Conservation (phyloP, 1,140 invertebrate species). For the Drosophila virilis region DNA sequence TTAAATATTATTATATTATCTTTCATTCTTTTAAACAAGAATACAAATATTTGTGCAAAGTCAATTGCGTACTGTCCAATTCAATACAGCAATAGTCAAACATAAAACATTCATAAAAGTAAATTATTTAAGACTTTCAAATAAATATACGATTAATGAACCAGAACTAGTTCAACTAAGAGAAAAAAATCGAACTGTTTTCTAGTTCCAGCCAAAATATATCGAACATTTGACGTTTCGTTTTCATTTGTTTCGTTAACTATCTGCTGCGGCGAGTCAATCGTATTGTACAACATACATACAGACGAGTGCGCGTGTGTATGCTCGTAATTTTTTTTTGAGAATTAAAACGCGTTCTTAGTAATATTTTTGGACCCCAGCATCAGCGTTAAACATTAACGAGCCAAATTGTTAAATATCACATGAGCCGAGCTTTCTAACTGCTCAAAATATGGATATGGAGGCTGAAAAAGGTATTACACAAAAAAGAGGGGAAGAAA, state of each 20-base stretch:
- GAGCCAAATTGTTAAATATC: not conserved
- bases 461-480: slow-evolving; percentile 36
- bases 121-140: too few relatives aligned
- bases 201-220: not conserved
- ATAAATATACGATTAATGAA: too few relatives aligned
- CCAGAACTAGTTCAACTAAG: not conserved
- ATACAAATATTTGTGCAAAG: too few relatives aligned
- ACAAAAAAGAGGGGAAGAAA: slow-evolving; percentile 4
- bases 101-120: too few relatives aligned
- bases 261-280: slow-evolving; percentile 2
- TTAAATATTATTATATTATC: too few relatives aligned
- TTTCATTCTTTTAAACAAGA: too few relatives aligned
- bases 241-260: slow-evolving; percentile 18
- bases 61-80: too few relatives aligned
- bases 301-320: slow-evolving; percentile 13
- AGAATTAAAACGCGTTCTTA: slow-evolving; percentile 13
- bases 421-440: slow-evolving; percentile 1
- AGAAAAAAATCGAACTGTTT: not conserved
- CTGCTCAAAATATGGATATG: slow-evolving; percentile 26
- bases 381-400: not conserved
- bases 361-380: slow-evolving; percentile 1
- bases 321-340: slow-evolving; percentile 26
- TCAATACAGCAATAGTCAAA: too few relatives aligned
- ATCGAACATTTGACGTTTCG: slow-evolving; percentile 33
- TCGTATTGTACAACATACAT: slow-evolving; percentile 21